A percentile compares a stretch with the other conserved stretches of the same genome.
phyloP scores from a whole-genome alignment of 2,888 invertebrate genomes.

The Nycteola revayana region DNA sequence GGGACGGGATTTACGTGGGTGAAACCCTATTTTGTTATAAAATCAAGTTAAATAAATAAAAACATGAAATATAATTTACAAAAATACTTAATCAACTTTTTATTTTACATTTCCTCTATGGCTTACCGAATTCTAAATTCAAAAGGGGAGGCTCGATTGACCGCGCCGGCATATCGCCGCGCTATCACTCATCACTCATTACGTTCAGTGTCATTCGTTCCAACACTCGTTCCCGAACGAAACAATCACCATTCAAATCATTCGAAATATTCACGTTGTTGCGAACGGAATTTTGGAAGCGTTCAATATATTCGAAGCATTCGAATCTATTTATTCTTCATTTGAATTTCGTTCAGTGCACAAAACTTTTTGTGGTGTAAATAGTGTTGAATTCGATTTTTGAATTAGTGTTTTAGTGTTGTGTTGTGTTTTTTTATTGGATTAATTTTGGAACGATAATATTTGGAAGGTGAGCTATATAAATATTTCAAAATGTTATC shows the following conservation, averaged over 20 bases:
- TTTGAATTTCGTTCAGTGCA: slow-evolving; percentile 17
- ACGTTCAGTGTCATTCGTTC: slow-evolving; percentile 38
- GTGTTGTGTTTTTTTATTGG: slow-evolving; percentile 19
- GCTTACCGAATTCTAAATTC: slow-evolving; percentile 3
- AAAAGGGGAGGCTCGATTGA: slow-evolving; percentile 45
- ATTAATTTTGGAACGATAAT: slow-evolving; percentile 1
- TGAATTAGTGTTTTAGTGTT: slow-evolving; percentile 15
- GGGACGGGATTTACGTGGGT: too few species aligned
- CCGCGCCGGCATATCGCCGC: slow-evolving; percentile 44
- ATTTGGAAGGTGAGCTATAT: slow-evolving; percentile 6
- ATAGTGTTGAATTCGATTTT: slow-evolving; percentile 2
- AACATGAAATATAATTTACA: too few species aligned
- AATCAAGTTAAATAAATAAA: too few species aligned
- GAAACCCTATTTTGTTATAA: too few species aligned
- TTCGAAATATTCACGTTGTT: too few species aligned
- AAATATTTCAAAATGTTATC: not conserved
- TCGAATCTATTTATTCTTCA: too few species aligned
- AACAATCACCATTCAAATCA: slow-evolving; percentile 12
- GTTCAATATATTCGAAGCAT: slow-evolving; percentile 7
- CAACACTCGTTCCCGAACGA: slow-evolving; percentile 29
- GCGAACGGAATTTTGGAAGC: slow-evolving; percentile 30
- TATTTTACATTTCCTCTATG: too few species aligned
- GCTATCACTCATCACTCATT: slow-evolving; percentile 17
- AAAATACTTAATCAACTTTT: too few species aligned
- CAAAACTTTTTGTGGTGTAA: not conserved